Percentiles rank a stretch among this genome's conserved stretches.
phyloP scores from a whole-genome alignment of 2,888 invertebrate genomes.

The Thymelicus acteon region DNA sequence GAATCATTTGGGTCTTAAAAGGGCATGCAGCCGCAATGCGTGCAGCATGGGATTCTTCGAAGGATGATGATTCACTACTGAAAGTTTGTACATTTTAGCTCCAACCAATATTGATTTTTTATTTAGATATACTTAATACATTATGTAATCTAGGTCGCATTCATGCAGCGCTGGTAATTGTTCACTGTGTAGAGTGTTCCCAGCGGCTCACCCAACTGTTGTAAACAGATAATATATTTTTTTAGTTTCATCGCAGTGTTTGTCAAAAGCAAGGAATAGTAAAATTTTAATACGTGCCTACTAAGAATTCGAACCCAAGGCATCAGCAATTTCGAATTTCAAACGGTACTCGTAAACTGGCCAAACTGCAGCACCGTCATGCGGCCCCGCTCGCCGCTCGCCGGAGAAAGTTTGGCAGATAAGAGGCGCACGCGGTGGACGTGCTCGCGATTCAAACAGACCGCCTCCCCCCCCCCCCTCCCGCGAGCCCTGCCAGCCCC shows the following conservation, averaged over 20 bases:
- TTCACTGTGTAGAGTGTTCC: too few relatives aligned
- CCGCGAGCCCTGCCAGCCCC: constrained; percentile 21
- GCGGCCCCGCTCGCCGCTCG: not conserved
- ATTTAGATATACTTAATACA: too few relatives aligned
- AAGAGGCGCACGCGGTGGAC: constrained; percentile 18
- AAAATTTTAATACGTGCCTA: not conserved
- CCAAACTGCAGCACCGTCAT: not conserved
- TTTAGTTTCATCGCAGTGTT: not conserved
- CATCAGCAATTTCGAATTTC: not conserved
- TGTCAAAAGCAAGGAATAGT: not conserved
- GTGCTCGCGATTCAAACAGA: constrained; percentile 24
- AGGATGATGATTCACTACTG: constrained; percentile 17
- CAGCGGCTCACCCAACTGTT: too few relatives aligned
- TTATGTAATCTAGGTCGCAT: too few relatives aligned
- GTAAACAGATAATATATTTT: too few relatives aligned
- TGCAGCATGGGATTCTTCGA: not conserved
- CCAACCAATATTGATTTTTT: too few relatives aligned
- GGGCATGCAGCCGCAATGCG: constrained; percentile 12
- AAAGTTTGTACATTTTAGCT: not conserved
- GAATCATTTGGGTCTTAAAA: constrained; percentile 21
- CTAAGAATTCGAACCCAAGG: not conserved
- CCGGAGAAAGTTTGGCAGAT: constrained; percentile 21
- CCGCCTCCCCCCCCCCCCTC: not conserved
- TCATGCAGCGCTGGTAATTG: too few relatives aligned
- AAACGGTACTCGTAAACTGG: not conserved